These are phyloP conservation scores for Vulpes ferrilata DNA, from an alignment of 2,113 vertebrate genomes.

Conservation along the genomic window DNA sequence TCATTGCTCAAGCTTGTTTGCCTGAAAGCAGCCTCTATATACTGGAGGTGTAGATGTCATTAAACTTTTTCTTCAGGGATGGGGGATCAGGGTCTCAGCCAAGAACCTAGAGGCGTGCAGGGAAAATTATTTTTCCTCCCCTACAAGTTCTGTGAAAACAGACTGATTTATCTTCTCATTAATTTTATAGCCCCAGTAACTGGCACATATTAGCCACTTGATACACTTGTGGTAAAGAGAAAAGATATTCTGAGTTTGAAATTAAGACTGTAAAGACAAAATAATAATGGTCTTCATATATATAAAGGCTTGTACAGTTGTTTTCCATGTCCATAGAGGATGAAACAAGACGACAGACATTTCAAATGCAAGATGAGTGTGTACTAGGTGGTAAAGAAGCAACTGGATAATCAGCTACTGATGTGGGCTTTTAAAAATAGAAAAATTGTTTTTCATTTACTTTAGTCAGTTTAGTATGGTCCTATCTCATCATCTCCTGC, in stretches of 20 bases:
- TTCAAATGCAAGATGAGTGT: conserved; percentile 25
- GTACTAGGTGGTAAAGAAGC: not conserved
- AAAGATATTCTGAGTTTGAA: conserved; percentile 60
- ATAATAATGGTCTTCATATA: not conserved
- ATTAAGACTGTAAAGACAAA: not conserved
- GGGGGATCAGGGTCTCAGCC: not conserved
- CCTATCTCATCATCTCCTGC: not conserved
- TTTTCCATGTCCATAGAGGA: not conserved
- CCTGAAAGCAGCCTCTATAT: not conserved
- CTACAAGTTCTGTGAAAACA: conserved; percentile 6
- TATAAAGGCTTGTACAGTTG: not conserved
- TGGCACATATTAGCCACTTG: conserved; percentile 30
- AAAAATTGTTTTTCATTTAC: not conserved
- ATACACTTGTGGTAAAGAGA: not conserved
- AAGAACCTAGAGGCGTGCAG: not conserved
- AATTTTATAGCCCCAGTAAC: conserved; percentile 12
- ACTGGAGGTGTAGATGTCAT: not conserved
- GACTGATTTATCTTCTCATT: not conserved
- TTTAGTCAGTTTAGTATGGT: not conserved
- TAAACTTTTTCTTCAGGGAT: not conserved
- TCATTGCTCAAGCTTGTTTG: not conserved
- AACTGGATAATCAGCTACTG: not conserved
- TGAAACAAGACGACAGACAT: not conserved
- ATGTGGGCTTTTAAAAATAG: conserved; percentile 3
- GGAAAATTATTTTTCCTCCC: not conserved